These are phyloP conservation scores for Stylophora pistillata DNA, from an alignment of 64 coral and sea anemone genomes.

Conservation along the genomic window DNA sequence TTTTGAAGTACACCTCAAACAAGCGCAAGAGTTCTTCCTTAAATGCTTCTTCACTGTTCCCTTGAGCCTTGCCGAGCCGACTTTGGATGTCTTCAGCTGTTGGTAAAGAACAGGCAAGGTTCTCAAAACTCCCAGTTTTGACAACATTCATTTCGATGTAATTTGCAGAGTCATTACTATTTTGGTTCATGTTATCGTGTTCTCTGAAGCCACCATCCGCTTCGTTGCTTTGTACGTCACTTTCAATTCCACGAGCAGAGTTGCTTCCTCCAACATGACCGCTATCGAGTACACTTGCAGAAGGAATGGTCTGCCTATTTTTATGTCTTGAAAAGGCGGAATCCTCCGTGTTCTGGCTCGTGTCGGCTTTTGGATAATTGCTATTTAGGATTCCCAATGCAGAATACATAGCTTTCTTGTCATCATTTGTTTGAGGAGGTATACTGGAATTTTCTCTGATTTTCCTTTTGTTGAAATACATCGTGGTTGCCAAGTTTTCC, in stretches of 20 bases:
- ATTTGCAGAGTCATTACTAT: neutral
- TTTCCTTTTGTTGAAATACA: too few relatives aligned
- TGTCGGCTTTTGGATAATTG: too few relatives aligned
- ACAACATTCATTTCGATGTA: neutral
- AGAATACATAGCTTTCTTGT: too few relatives aligned
- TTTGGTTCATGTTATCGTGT: neutral
- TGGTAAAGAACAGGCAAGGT: neutral
- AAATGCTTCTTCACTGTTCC: constrained; percentile 51
- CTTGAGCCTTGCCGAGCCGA: neutral
- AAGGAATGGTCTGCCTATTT: neutral
- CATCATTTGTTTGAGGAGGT: too few relatives aligned
- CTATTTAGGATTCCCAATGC: too few relatives aligned
- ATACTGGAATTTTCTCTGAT: too few relatives aligned
- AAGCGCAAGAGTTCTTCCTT: constrained; percentile 76
- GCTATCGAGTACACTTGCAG: neutral
- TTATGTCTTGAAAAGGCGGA: neutral
- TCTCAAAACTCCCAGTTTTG: neutral
- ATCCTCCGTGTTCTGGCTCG: neutral
- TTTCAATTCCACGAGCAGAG: neutral
- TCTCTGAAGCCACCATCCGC: neutral
- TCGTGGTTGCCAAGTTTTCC: too few relatives aligned
- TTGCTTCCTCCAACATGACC: neutral
- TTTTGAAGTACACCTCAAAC: constrained; percentile 83
- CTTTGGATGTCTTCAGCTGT: neutral
- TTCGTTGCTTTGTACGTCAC: neutral